Conservation (phyloP, 2,888 invertebrate species). For the Opisthograptis luteolata region DNA sequence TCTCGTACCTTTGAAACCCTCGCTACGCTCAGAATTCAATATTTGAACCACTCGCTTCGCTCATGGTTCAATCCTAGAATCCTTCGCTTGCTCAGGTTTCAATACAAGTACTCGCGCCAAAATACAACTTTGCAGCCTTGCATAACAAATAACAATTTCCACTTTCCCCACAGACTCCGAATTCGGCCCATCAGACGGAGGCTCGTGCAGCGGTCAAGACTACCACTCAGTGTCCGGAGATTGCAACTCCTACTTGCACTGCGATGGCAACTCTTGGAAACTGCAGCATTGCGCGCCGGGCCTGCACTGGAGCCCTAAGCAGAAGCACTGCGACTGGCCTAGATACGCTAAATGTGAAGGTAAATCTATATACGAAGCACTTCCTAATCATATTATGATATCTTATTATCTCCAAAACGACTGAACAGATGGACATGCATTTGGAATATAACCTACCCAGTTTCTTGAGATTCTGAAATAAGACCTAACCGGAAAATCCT, state of each 20-base stretch:
- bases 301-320: conserved; percentile 90
- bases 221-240: conserved; percentile 85
- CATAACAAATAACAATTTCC: not conserved
- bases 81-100: too few species aligned
- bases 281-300: conserved; percentile 91
- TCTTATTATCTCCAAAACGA: not conserved
- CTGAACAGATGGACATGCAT: too few species aligned
- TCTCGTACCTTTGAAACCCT: too few species aligned
- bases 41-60: too few species aligned
- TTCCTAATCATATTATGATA: too few species aligned
- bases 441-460: too few species aligned
- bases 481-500: too few species aligned
- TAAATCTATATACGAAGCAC: conserved; percentile 29
- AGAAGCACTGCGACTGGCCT: conserved; percentile 93
- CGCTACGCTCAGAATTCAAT: too few species aligned
- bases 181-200: conserved; percentile 50
- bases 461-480: too few species aligned
- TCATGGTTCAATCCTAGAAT: too few species aligned
- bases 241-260: conserved; percentile 91
- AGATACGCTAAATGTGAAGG: conserved; percentile 87
- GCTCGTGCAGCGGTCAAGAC: conserved; percentile 61
- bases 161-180: conserved; percentile 18
- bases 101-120: too few species aligned
- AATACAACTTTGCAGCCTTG: not conserved
- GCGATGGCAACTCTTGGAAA: conserved; percentile 87